Base-by-base conservation (phyloP, 1,140 invertebrate species). In the Tetramorium parvispinum region DNA sequence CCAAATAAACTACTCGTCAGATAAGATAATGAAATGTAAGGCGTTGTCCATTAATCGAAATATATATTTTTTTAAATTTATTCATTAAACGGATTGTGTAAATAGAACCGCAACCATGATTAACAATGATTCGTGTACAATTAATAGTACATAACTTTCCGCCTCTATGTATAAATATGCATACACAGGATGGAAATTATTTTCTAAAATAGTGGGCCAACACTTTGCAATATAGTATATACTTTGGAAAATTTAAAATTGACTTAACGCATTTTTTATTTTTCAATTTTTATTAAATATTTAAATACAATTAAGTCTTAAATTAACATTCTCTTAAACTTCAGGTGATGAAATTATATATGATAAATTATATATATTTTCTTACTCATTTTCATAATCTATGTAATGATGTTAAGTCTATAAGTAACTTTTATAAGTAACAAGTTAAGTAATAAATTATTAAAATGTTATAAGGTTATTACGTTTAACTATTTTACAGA, bases 21-120 rank as follows among this genome's bases (percentile, higher is more conserved):
- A 77, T 63, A 5, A 78, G 24, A 18, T 32, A 78, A 70, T 81
- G 32, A 85, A 88, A 18, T 65, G 43, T 46, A 75, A 89, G 27
- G 61, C 70, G 46, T 87, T 53, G n/a, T 49, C 79, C 71, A 77
- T 92, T 90, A 86, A 79, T 90, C 88, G 66, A 91, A 90, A 92
- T 91, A 92, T 91, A 92, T 90, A 92, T 91, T 86, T 90, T 87
- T 91, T 89, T 85, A 68, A 88, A 91, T 92, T 91, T 92, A 92
- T 92, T 91, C 88, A 86, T 73, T 87, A 88, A 92, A 91, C 88
- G 90, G 90, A 88, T 78, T 61, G 87, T 91, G 90, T 91, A 91
- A 91, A 90, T 90, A 91, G 78, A 91, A 89, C 87, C 87, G 88
- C 87, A 92, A 92, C 70, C 88, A 91, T 90, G 82, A 87, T 89